Conservation (phyloP, 2,113 vertebrate species). For the Zeus faber region DNA sequence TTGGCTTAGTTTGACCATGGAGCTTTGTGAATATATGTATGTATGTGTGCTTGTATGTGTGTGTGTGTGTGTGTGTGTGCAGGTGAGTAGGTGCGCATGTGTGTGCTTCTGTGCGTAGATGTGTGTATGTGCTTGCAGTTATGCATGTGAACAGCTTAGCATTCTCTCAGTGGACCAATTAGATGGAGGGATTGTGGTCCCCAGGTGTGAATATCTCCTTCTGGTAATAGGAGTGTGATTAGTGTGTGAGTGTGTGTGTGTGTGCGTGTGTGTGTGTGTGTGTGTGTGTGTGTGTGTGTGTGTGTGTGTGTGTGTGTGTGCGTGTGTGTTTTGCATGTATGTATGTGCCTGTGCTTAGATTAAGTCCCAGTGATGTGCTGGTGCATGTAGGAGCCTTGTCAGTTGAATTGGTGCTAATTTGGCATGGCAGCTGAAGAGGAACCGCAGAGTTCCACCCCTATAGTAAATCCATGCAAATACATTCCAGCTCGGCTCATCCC, state of each 20-base stretch:
- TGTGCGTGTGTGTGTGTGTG: constrained; percentile 17
- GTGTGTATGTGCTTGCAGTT: constrained; percentile 41
- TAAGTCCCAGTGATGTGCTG: constrained; percentile 1
- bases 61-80: constrained; percentile 16
- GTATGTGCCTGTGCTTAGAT: constrained; percentile 4
- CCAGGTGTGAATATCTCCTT: constrained; percentile 61
- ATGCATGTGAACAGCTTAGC: constrained; percentile 56
- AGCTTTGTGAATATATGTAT: constrained; percentile 8
- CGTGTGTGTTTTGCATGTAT: no score
- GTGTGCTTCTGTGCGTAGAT: constrained; percentile 14
- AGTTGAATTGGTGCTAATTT: constrained; percentile 38
- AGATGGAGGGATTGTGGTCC: constrained; percentile 56
- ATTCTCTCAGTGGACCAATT: constrained; percentile 73
- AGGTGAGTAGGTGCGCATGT: constrained; percentile 19
- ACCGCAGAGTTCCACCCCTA: constrained; percentile 12
- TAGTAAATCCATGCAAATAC: constrained; percentile 39
- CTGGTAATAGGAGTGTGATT: constrained; percentile 64
- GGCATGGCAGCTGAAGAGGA: constrained; percentile 24
- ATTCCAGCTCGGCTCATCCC: constrained; percentile 23
- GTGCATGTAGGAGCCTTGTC: constrained; percentile 9
- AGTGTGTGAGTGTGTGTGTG: constrained; percentile 24
- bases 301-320: constrained; percentile 12
- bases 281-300: constrained; percentile 28
- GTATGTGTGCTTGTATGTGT: constrained; percentile 10
- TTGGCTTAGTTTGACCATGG: constrained; percentile 53